Evolutionary conservation across 2,113 vertebrate species (phyloP).

Genomic region (Megalops atlanticus): DNA sequence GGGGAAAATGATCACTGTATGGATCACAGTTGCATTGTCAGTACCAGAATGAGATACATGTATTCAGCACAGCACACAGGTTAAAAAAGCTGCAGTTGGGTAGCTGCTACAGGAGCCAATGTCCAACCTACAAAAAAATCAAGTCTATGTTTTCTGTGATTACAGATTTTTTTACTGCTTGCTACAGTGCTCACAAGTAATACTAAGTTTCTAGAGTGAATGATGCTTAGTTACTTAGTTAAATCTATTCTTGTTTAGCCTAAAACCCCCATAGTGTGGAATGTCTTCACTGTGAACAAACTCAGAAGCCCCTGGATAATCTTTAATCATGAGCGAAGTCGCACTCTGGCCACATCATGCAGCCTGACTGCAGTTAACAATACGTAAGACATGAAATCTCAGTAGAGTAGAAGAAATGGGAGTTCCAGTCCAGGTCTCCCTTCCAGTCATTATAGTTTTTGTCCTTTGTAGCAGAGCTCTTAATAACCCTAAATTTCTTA

Average conservation of each 20-base stretch:
- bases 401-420: neutral
- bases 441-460: too few species aligned
- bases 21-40: neutral
- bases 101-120: neutral
- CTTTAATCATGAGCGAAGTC: neutral
- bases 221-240: conserved; percentile 65
- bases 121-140: neutral
- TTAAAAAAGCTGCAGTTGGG: neutral
- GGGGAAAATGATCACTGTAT: too few species aligned
- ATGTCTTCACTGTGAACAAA: conserved; percentile 49
- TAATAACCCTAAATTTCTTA: too few species aligned
- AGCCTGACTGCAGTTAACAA: neutral
- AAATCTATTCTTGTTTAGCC: conserved; percentile 65
- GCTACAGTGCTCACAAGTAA: conserved; percentile 50
- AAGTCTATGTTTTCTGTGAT: neutral
- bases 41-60: neutral
- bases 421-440: too few species aligned
- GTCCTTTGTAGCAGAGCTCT: too few species aligned
- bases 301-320: conserved; percentile 43
- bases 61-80: neutral
- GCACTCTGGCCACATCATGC: neutral
- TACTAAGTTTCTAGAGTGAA: conserved; percentile 71
- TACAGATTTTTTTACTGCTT: conserved; percentile 27
- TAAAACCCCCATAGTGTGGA: conserved; percentile 57
- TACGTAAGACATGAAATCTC: neutral